These are phyloP conservation scores for Lycophotia porphyrea DNA, from an alignment of 2,888 invertebrate genomes.

Conservation along the genomic window DNA sequence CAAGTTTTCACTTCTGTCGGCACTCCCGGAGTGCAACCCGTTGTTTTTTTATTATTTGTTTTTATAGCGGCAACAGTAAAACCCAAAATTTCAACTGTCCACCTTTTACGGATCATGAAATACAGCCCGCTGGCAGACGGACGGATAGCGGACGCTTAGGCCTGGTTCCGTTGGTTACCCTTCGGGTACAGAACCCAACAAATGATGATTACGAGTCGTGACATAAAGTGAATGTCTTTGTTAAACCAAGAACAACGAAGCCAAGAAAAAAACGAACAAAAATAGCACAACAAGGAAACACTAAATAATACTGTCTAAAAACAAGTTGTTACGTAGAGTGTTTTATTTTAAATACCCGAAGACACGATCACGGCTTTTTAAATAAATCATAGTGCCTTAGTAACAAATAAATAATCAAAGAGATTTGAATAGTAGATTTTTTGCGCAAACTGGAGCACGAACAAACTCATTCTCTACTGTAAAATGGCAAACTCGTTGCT, in stretches of 20 bases:
- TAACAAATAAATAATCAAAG: not conserved
- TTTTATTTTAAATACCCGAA: not conserved
- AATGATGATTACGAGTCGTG: not conserved
- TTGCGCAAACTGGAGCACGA: not conserved
- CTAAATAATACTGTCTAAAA: not conserved
- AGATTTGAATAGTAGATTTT: not conserved
- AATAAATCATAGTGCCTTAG: not conserved
- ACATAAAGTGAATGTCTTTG: slow-evolving; percentile 6
- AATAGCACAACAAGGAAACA: not conserved
- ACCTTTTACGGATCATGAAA: no score
- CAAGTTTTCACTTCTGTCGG: no score
- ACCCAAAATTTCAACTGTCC: no score
- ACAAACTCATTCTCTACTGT: not conserved
- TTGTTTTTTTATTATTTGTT: no score
- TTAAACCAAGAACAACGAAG: not conserved
- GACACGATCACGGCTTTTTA: not conserved
- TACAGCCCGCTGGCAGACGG: no score
- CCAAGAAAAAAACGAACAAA: not conserved
- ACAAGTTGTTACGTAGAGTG: not conserved
- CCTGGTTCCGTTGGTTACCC: no score
- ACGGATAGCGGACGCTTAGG: no score
- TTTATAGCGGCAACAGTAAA: no score
- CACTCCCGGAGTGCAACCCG: no score
- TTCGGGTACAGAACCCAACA: no score
- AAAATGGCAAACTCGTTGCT: not conserved